phyloP scores from a whole-genome alignment of 2,113 vertebrate genomes.

The Gymnorhina tibicen region DNA sequence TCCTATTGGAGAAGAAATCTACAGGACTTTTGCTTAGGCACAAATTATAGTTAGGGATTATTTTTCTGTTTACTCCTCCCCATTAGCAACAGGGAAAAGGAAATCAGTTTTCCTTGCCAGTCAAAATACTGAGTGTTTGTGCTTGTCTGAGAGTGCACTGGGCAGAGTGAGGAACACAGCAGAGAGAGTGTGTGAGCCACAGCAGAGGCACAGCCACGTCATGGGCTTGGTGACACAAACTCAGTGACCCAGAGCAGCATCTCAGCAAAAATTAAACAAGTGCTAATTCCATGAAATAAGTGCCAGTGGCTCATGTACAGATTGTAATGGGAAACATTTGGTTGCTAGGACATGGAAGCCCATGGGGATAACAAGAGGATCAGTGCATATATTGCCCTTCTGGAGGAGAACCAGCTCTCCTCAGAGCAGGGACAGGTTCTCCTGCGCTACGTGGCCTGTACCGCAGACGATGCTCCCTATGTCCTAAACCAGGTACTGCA shows the following conservation, averaged over 20 bases:
- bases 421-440: slow-evolving; percentile 44
- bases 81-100: neutral
- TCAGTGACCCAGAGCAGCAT: neutral
- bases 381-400: slow-evolving; percentile 76
- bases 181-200: too few species aligned
- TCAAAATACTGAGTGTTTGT: neutral
- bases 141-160: neutral
- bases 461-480: slow-evolving; percentile 62
- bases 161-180: too few species aligned
- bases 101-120: neutral
- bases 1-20: neutral
- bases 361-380: slow-evolving; percentile 75
- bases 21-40: neutral
- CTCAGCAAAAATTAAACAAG: neutral
- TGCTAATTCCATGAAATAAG: neutral
- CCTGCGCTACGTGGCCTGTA: slow-evolving; percentile 76
- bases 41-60: neutral
- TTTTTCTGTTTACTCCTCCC: neutral
- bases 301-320: neutral
- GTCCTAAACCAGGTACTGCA: slow-evolving; percentile 72
- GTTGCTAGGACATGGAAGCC: slow-evolving; percentile 72
- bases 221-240: neutral
- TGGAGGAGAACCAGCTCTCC: slow-evolving; percentile 67
- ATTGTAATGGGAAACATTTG: slow-evolving; percentile 28
- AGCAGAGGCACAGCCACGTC: neutral